These are phyloP conservation scores for Seladonia tumulorum DNA, from an alignment of 2,888 invertebrate genomes.

Conservation along the genomic window DNA sequence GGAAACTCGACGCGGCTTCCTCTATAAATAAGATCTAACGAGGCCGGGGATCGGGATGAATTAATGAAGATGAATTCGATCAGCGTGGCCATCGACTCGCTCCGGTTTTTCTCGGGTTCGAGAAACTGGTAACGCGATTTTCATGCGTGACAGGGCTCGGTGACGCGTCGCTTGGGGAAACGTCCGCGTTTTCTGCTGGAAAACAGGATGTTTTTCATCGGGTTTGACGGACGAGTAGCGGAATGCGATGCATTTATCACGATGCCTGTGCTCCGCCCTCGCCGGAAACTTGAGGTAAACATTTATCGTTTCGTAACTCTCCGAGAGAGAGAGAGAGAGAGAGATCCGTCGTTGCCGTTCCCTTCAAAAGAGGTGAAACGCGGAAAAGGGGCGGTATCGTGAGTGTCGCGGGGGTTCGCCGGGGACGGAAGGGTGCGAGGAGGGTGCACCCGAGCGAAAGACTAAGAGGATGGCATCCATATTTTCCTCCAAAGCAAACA, in stretches of 20 bases:
- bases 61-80: slow-evolving; percentile 14
- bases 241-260: slow-evolving; percentile 63
- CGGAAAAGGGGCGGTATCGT: neutral
- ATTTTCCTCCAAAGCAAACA: slow-evolving; percentile 59
- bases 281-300: slow-evolving; percentile 56
- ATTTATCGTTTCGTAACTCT: slow-evolving; percentile 60
- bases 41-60: neutral
- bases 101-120: neutral
- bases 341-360: slow-evolving; percentile 9
- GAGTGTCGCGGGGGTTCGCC: neutral
- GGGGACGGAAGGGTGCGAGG: neutral
- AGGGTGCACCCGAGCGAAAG: slow-evolving; percentile 2
- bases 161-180: neutral
- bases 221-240: slow-evolving; percentile 49
- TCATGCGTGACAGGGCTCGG: slow-evolving; percentile 2
- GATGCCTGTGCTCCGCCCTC: slow-evolving; percentile 23
- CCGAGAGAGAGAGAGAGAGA: slow-evolving; percentile 7
- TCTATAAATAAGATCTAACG: slow-evolving; percentile 6
- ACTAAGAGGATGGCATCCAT: slow-evolving; percentile 46
- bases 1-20: neutral
- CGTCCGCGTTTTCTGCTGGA: slow-evolving; percentile 7
- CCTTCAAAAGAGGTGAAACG: slow-evolving; percentile 32
- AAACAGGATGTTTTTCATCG: slow-evolving; percentile 62
- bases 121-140: slow-evolving; percentile 1
- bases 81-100: neutral